These are phyloP conservation scores for Scaptodrosophila latifasciaeformis DNA, from an alignment of 2,888 invertebrate genomes.

Conservation along the genomic window DNA sequence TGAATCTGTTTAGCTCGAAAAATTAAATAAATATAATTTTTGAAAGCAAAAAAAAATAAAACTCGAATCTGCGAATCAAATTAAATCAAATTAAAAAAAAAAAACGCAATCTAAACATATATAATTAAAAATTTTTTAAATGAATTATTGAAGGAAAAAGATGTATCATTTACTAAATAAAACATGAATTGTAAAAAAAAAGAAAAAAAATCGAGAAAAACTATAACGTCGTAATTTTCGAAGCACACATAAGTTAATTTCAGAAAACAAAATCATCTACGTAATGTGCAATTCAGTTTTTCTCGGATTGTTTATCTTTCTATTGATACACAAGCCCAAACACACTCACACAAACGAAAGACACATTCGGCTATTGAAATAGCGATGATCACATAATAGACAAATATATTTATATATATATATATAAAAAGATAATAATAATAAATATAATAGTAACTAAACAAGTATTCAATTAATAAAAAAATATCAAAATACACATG, in stretches of 20 bases:
- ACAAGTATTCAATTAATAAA: conserved; percentile 24
- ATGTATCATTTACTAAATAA: no score
- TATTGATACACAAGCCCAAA: no score
- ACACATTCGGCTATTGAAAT: conserved; percentile 23
- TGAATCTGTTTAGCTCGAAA: conserved; percentile 55
- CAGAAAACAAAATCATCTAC: conserved; percentile 49
- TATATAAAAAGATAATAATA: conserved; percentile 57
- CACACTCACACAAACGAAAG: not conserved
- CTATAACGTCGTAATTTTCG: not conserved
- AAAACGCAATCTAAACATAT: no score
- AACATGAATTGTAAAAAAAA: conserved; percentile 6
- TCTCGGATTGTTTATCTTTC: no score
- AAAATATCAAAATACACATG: conserved; percentile 42
- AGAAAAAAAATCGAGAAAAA: conserved; percentile 13
- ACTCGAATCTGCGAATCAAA: not conserved
- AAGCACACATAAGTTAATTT: not conserved
- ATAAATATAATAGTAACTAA: conserved; percentile 56
- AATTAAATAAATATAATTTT: conserved; percentile 67
- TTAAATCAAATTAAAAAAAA: no score
- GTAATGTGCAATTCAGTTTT: conserved; percentile 59
- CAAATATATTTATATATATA: conserved; percentile 65
- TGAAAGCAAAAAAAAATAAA: conserved; percentile 41
- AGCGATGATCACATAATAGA: conserved; percentile 46
- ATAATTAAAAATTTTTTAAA: no score
- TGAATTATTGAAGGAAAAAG: no score